Evolutionary conservation across 2,888 invertebrate genomes (phyloP).

Genomic region (Drosophila antonietae): DNA sequence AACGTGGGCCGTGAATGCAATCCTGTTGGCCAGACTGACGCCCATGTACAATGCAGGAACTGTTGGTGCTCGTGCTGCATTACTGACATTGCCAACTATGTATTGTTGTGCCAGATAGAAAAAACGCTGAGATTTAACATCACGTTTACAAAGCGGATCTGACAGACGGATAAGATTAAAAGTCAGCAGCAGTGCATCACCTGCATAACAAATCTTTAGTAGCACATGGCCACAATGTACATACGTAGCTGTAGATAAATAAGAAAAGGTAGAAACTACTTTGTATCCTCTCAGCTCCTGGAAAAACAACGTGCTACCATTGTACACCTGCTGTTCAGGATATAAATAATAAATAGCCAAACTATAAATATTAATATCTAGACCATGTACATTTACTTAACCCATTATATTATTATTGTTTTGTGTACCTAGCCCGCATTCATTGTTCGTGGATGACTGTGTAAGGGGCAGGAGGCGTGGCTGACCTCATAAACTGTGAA

Average conservation of each 20-base stretch:
- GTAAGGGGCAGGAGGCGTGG: background rate
- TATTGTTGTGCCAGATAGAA: conserved; percentile 9
- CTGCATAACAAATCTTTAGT: conserved; percentile 9
- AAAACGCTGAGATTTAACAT: conserved; percentile 5
- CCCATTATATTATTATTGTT: background rate
- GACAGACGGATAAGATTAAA: conserved; percentile 20
- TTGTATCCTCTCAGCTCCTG: background rate
- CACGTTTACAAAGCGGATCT: conserved; percentile 12
- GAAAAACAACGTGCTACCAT: background rate
- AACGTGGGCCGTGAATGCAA: conserved; percentile 24
- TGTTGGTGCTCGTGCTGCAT: background rate
- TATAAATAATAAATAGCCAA: background rate
- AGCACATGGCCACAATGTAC: background rate
- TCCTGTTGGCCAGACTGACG: conserved; percentile 42
- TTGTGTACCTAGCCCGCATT: background rate
- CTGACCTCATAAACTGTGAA: background rate
- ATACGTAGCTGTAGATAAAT: background rate
- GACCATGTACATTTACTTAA: conserved; percentile 4
- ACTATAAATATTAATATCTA: background rate
- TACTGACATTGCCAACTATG: conserved; percentile 22
- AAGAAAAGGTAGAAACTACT: background rate
- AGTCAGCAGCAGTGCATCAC: conserved; percentile 10
- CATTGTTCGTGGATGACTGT: background rate
- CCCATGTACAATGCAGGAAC: conserved; percentile 15
- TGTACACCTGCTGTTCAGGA: background rate